These are phyloP conservation scores for Neoitamus cyanurus DNA, from an alignment of 2,888 invertebrate species.

Conservation along the genomic window DNA sequence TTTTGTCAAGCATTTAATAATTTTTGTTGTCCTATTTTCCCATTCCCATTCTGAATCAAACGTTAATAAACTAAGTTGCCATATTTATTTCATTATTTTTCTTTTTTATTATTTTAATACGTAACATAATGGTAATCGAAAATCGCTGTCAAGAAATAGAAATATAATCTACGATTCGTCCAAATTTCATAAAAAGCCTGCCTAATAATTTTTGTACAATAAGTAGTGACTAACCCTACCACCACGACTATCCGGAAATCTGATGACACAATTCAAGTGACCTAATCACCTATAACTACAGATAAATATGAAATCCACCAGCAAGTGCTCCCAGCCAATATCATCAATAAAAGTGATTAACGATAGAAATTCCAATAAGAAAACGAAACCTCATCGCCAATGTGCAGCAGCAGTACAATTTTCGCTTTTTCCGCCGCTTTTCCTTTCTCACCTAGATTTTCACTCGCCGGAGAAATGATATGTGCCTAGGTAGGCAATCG, in stretches of 20 bases:
- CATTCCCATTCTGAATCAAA: no score
- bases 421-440: constrained; percentile 42
- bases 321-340: neutral
- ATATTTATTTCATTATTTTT: no score
- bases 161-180: neutral
- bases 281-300: constrained; percentile 16
- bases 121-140: no score
- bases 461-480: constrained; percentile 7
- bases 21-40: no score
- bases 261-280: neutral
- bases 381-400: neutral
- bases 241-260: neutral
- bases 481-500: neutral
- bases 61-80: no score
- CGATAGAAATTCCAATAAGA: constrained; percentile 35
- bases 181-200: neutral
- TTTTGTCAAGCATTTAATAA: no score
- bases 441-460: constrained; percentile 43
- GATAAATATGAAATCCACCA: constrained; percentile 2
- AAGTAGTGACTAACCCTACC: neutral
- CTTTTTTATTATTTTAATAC: no score
- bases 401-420: neutral
- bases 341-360: constrained; percentile 20
- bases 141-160: no score
- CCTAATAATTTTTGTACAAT: neutral